Evolutionary conservation across 53 echinoderm and acorn worm genomes (phyloP).

Genomic region (Patiria pectinifera): DNA sequence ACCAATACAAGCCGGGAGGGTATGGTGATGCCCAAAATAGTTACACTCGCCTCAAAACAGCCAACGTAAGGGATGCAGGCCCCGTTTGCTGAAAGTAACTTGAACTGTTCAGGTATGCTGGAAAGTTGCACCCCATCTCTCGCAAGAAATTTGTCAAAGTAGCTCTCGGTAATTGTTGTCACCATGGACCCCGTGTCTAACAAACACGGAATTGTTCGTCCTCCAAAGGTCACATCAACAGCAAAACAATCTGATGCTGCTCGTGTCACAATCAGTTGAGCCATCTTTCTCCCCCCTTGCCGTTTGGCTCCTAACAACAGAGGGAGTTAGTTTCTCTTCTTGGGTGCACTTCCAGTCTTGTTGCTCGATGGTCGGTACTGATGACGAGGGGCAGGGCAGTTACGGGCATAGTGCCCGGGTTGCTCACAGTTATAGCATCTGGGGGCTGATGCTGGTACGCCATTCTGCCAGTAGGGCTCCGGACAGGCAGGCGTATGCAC

Average conservation of each 20-base stretch:
- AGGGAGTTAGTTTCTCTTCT: not conserved
- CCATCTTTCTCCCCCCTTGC: not conserved
- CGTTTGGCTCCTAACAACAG: not conserved
- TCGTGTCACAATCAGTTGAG: not conserved
- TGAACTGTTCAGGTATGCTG: too few species aligned
- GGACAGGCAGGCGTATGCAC: too few species aligned
- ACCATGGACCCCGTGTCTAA: slow-evolving; percentile 46
- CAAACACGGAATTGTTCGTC: slow-evolving; percentile 26
- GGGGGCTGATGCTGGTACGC: not conserved
- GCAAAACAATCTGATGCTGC: not conserved
- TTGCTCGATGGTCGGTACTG: not conserved
- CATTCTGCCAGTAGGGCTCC: not conserved
- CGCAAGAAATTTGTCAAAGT: too few species aligned
- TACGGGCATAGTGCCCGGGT: slow-evolving; percentile 15
- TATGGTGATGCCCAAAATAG: too few species aligned
- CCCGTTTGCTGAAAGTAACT: too few species aligned
- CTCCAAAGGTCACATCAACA: not conserved
- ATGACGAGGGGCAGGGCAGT: not conserved
- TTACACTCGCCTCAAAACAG: too few species aligned
- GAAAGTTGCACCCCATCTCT: too few species aligned
- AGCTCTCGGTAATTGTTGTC: too few species aligned
- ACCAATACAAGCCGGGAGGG: too few species aligned
- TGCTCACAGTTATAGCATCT: too few species aligned
- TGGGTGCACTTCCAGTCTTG: not conserved
- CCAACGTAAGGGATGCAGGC: too few species aligned